A percentile compares a stretch with the other conserved stretches of the same genome.
Conservation (phyloP, 2,888 invertebrate genomes). For the Lasiommata megera region DNA sequence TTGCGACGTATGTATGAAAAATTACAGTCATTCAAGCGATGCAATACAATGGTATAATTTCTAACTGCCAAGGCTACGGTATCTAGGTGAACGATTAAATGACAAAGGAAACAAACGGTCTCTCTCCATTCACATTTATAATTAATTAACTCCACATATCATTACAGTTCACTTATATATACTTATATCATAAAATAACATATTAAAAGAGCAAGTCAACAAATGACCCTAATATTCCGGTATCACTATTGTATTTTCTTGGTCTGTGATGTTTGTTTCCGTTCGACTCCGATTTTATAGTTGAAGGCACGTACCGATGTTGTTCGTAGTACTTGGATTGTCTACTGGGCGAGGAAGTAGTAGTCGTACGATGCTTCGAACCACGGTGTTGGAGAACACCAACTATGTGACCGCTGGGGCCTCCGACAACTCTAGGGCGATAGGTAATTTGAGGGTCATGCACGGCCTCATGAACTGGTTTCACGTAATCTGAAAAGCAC, state of each 20-base stretch:
- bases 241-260: conserved; percentile 41
- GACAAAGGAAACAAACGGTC: conserved; percentile 26
- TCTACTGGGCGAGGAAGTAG: conserved; percentile 25
- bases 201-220: conserved; percentile 65
- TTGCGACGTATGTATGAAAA: conserved; percentile 2
- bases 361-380: conserved; percentile 5
- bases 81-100: conserved; percentile 21
- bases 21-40: conserved; percentile 18
- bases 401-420: conserved; percentile 52
- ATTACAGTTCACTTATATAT: neutral
- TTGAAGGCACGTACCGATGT: conserved; percentile 4
- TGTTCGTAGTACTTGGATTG: conserved; percentile 25
- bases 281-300: conserved; percentile 18
- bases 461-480: conserved; percentile 62
- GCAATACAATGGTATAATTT: conserved; percentile 28
- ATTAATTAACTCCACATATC: conserved; percentile 4
- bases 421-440: conserved; percentile 61
- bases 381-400: conserved; percentile 47
- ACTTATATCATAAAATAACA: conserved; percentile 32
- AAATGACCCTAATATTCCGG: conserved; percentile 62
- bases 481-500: conserved; percentile 54
- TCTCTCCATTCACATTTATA: conserved; percentile 25
- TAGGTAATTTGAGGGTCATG: conserved; percentile 47
- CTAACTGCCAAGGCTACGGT: conserved; percentile 31
- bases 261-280: conserved; percentile 36